phyloP scores from a whole-genome alignment of 2,113 vertebrate genomes.

The Opisthocomus hoazin region DNA sequence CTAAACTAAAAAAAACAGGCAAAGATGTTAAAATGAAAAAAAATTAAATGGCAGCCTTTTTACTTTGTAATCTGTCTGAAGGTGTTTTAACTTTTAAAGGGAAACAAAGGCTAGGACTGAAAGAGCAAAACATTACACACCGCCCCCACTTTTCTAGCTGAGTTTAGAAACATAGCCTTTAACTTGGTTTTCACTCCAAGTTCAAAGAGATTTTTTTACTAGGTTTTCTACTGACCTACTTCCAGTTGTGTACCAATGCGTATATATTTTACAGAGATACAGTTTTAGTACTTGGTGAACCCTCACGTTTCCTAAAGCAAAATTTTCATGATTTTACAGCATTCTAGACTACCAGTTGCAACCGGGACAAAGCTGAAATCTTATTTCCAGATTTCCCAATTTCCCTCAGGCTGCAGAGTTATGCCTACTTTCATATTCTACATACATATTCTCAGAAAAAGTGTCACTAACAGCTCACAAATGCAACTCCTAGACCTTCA shows the following conservation, averaged over 20 bases:
- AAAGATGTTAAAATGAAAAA: background rate
- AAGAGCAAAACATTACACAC: background rate
- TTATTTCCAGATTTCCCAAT: background rate
- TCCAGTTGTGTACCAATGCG: background rate
- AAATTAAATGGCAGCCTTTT: background rate
- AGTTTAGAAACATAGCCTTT: background rate
- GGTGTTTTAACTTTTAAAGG: background rate
- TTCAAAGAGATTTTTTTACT: background rate
- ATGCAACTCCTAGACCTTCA: background rate
- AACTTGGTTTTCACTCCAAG: background rate
- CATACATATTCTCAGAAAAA: background rate
- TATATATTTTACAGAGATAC: background rate
- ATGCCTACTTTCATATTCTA: background rate
- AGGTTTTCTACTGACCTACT: slow-evolving; percentile 3
- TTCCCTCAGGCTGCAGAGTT: background rate
- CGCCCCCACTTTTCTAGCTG: rapidly evolving
- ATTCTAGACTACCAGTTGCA: background rate
- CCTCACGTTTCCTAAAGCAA: background rate
- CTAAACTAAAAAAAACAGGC: background rate
- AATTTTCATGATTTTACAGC: background rate
- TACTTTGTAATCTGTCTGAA: background rate
- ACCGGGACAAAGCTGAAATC: background rate
- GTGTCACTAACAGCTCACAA: background rate
- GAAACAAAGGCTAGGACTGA: background rate
- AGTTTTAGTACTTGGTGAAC: background rate